These are phyloP conservation scores for Pelobates fuscus DNA, from an alignment of 2,113 vertebrate genomes.

Conservation along the genomic window DNA sequence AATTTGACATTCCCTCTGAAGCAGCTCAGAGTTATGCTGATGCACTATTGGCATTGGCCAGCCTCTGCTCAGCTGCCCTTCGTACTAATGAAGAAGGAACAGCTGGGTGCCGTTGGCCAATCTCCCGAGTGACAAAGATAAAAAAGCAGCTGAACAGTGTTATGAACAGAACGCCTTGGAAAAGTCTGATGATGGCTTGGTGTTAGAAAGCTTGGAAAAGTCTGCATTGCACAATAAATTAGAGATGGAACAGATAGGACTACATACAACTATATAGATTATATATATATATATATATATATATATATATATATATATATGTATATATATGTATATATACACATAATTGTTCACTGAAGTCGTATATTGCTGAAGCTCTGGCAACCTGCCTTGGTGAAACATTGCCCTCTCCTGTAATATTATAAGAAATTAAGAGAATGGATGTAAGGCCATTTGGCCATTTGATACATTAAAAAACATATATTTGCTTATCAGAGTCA, in stretches of 20 bases:
- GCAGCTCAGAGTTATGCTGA: not conserved
- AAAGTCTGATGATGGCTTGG: conserved; percentile 1
- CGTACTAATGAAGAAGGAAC: conserved; percentile 38
- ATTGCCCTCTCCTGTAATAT: too few relatives aligned
- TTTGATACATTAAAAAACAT: too few relatives aligned
- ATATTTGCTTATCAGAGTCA: too few relatives aligned
- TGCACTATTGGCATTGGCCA: conserved; percentile 3
- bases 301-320: too few relatives aligned
- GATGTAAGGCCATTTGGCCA: too few relatives aligned
- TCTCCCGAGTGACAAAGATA: conserved; percentile 15
- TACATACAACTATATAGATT: not conserved
- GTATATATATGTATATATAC: too few relatives aligned
- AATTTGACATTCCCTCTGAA: conserved; percentile 18
- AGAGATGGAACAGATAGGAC: not conserved
- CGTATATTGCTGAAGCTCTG: too few relatives aligned
- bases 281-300: too few relatives aligned
- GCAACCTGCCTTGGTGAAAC: too few relatives aligned
- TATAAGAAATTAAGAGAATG: too few relatives aligned
- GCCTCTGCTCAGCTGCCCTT: conserved; percentile 15
- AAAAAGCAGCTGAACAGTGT: conserved; percentile 19
- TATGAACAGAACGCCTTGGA: conserved; percentile 11
- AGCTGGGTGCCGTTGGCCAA: conserved; percentile 29
- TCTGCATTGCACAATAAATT: not conserved
- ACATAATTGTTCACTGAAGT: too few relatives aligned
- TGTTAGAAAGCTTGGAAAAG: not conserved